Evolutionary conservation across 1,140 invertebrate species (phyloP), one percentile per base, ranked within the genome.

Genomic region (Pseudomyrmex pallidus): DNA sequence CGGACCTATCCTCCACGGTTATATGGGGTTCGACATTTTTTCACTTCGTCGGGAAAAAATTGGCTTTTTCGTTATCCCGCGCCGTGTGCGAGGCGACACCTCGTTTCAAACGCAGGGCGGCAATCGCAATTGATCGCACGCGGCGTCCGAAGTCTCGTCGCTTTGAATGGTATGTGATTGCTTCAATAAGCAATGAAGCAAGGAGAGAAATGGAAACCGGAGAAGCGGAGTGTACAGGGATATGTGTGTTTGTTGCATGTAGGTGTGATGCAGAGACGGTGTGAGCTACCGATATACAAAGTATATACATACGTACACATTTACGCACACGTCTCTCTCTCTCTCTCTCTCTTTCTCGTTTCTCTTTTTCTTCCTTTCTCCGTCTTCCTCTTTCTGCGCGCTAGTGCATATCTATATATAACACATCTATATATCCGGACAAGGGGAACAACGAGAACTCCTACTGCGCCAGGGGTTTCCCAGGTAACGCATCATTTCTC

Each of bases 401-500:
- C n/a, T 15, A 70, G 25, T 13, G 66, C 52, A 35, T 52, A 67
- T 57, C 59, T 62, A 25, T 44, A n/a, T 25, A 25, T 63, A 76
- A 7, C 56, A 25, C 57, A n/a, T 25, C 48, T 63, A 74, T 76
- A 59, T 82, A 76, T 15, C 17, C 22, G 48, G 76, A 63, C 82
- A 78, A 52, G 73, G 25, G 67, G 20, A 22, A n/a, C 10, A 72
- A 15, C 17, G 61, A 35, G 35, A 35, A 76, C 35, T 84, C 76
- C 77, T 73, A 74, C 73, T 77, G 74, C 61, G 59, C 56, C 83
- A 74, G 82, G 46, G 84, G 91, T 92, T 91, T 88, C 90, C 91
- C 90, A 92, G 91, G 91, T 92, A 91, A 92, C 91, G 90, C 89
- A 90, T 89, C 89, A 83, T 88, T 87, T 87, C 85, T 88, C 83